These are phyloP conservation scores for Scytalopus superciliaris DNA, from an alignment of 2,113 vertebrate species.

Conservation along the genomic window DNA sequence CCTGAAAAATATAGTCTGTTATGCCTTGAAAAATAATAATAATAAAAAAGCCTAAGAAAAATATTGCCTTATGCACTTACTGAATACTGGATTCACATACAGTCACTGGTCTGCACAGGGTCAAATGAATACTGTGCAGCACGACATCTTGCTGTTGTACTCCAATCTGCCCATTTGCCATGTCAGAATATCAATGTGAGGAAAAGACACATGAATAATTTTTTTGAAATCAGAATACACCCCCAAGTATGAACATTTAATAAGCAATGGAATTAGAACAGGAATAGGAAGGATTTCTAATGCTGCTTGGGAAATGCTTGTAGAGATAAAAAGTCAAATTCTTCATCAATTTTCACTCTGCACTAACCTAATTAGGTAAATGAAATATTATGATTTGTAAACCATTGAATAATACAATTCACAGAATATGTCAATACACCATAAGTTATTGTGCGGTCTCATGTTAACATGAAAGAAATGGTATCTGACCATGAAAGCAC, in stretches of 20 bases:
- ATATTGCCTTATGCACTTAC: neutral
- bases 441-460: neutral
- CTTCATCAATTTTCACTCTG: neutral
- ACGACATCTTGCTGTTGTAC: neutral
- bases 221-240: neutral
- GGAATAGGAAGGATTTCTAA: neutral
- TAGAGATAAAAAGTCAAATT: slow-evolving; percentile 11
- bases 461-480: neutral
- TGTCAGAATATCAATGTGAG: neutral
- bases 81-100: neutral
- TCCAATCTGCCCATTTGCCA: neutral
- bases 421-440: neutral
- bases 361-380: neutral
- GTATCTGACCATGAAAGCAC: neutral
- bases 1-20: neutral
- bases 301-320: neutral
- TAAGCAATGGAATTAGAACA: neutral
- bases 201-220: neutral
- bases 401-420: neutral
- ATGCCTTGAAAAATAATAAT: neutral
- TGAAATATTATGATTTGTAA: neutral
- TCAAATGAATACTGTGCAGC: neutral
- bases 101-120: neutral
- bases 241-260: neutral
- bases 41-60: neutral